Percentiles rank a stretch among this genome's conserved stretches.
Evolutionary conservation across 1,140 invertebrate species (phyloP).

Genomic region (Formica selysi): DNA sequence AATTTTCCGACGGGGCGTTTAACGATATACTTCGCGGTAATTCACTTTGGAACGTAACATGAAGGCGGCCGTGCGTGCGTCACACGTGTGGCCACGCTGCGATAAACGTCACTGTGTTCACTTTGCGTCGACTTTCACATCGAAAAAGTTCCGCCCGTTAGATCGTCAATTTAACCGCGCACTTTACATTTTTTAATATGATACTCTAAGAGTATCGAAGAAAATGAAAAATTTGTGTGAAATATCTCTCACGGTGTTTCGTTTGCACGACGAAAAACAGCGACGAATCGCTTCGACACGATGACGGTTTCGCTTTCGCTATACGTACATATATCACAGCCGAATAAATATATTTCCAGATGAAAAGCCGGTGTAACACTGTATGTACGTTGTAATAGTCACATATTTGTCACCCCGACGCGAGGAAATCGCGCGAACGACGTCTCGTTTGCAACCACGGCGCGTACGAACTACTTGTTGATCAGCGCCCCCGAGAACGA

Average conservation of each 20-base stretch:
- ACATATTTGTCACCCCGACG: background rate
- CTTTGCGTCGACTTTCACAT: no score
- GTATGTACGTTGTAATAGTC: background rate
- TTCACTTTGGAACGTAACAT: no score
- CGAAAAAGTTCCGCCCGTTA: no score
- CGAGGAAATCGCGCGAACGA: constrained; percentile 2
- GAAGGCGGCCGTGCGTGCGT: no score
- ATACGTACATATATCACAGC: background rate
- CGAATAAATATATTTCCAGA: background rate
- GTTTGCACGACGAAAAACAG: background rate
- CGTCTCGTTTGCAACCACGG: background rate
- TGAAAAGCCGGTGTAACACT: background rate
- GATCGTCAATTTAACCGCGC: no score
- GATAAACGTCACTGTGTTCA: no score
- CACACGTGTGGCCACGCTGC: no score
- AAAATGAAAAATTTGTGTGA: background rate
- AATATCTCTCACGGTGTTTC: background rate
- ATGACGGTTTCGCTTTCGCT: no score
- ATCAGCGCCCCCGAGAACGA: constrained; percentile 26
- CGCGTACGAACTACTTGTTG: constrained; percentile 53
- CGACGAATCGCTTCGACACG: background rate
- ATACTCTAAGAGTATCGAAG: no score
- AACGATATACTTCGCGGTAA: no score
- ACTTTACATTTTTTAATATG: no score
- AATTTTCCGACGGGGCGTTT: no score